Evolutionary conservation across 2,888 invertebrate species (phyloP), one percentile per base, ranked within the genome.

Genomic region (Mycogona germanica): DNA sequence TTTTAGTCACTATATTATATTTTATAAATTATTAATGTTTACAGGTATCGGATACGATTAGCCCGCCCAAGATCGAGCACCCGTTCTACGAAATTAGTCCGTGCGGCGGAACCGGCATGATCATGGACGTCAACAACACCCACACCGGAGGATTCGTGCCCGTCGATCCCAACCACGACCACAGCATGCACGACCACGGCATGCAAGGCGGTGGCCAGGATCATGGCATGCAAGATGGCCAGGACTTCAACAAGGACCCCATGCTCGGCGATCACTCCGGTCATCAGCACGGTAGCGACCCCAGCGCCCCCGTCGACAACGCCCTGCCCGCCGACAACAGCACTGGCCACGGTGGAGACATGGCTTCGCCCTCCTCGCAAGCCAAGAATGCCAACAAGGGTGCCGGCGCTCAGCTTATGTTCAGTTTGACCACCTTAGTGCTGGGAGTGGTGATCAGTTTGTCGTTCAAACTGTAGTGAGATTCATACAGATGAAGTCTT

Each of bases 21-120:
- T 35, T n/a, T n/a, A n/a, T n/a, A n/a, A n/a, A n/a, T n/a, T n/a
- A n/a, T n/a, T n/a, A n/a, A n/a, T 45, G 21, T 12, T 45, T 7
- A n/a, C 21, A 51, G 51, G 51, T 44, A 5, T 51, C 51, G n/a
- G 44, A 21, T 2, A 2, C 28, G 2, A 25, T 29, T 26, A 32
- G 3, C 14, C 44, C 51, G 12, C 51, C 51, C 1, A 42, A 26
- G 17, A 23, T 51, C 29, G 29, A 28, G 6, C 41, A 44, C 30
- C 51, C 51, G 25, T 51, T 35, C 29, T 51, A 51, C 44, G 44
- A 42, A 6, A 28, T 44, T 44, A 44, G 44, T 17, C 26, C 29
- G 23, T 51, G 51, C 17, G 44, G 38, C 25, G 25, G 42, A 12
- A 32, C 19, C 17, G 44, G 44, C 26, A n/a, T 32, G n/a, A 51